Percentiles rank a stretch among this genome's conserved stretches.
phyloP scores from a whole-genome alignment of 2,113 vertebrate genomes.

The Poecilia latipinna region DNA sequence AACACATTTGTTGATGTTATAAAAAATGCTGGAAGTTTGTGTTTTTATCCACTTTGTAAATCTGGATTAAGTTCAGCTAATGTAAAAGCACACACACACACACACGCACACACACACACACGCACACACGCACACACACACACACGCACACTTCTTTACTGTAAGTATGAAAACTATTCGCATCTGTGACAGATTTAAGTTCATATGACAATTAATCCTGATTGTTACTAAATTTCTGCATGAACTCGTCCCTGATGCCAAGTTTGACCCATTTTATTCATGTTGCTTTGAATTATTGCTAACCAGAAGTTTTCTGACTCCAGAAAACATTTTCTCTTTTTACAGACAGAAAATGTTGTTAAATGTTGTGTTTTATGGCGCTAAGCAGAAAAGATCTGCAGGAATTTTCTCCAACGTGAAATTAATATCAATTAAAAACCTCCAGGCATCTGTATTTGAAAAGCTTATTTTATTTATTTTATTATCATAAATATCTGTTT shows the following conservation, averaged over 20 bases:
- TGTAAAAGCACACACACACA: background rate
- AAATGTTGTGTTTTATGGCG: no score
- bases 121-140: no score
- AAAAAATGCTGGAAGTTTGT: background rate
- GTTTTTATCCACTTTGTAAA: background rate
- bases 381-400: background rate
- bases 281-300: background rate
- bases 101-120: no score
- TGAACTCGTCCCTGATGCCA: background rate
- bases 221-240: background rate
- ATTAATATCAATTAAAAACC: background rate
- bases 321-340: background rate
- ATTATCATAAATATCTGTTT: conserved; percentile 28
- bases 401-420: background rate
- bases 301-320: no score
- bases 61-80: background rate
- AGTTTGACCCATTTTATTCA: background rate
- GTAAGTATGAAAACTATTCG: background rate
- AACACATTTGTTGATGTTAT: background rate
- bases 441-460: conserved; percentile 6
- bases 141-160: no score
- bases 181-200: no score
- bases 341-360: background rate
- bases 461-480: conserved; percentile 9
- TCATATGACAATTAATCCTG: background rate